Base-by-base conservation (phyloP, 2,113 vertebrate species). In the Osmerus mordax region DNA sequence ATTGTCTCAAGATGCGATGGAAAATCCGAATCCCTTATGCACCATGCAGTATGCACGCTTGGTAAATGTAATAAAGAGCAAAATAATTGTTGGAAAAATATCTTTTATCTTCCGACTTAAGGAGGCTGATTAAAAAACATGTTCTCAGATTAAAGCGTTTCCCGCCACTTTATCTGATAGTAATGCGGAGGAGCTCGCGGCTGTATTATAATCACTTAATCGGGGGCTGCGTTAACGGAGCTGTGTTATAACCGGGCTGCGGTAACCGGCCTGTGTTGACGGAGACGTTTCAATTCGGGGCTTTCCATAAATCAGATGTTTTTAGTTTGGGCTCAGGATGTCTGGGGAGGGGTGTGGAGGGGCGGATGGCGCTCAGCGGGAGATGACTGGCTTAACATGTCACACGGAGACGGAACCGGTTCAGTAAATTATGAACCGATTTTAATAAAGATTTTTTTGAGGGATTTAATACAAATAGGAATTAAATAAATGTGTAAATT, bases 1-100 rank as follows among this genome's bases (percentile, higher is more conserved):
- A 88, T 91, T 87, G 81, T 85, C 87, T 89, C 88, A 91, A 89
- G 89, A 93, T 91, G 87, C 69, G 71, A 81, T 71, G 77, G 79
- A 47, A 47, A 47, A 47, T 47, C 41, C 41, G 41, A 47, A 47
- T 87, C 54, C 81, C 81, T 87, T 78, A 68, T 74, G 75, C 53
- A 60, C 70, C 8, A 12, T 11, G 74, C 83, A 88, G 88, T 83
- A 83, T 87, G 65, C 78, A 71, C 86, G 67, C 72, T 82, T 87
- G 65, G 88, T 86, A 90, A 91, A 85, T 80, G 82, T 65, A 69
- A 73, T 72, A 67, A 69, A 73, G 54, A 59, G 52, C 68, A 51
- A 77, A 64, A 76, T 65, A 59, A 71, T 71, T 54, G 41, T 58
- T 70, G 41, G 78, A 73, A 58, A 84, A 72, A 25, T 77, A 83